Evolutionary conservation across 2,888 invertebrate genomes (phyloP).

Genomic region (Latrodectus elegans): DNA sequence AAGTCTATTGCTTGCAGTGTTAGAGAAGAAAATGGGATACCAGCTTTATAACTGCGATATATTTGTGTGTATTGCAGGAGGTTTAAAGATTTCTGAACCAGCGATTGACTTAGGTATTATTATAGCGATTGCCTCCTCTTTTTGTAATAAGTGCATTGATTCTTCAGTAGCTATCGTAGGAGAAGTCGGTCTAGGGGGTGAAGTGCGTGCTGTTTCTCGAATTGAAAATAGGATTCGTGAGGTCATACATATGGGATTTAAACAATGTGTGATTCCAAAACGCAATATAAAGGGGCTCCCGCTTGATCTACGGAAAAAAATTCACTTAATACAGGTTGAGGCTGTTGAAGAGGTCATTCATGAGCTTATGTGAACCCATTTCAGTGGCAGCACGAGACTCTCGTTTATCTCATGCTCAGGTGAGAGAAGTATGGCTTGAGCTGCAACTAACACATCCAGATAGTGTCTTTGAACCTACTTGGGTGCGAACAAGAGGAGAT

Average conservation of each 20-base stretch:
- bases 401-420: too few relatives aligned
- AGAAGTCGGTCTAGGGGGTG: background rate
- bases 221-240: background rate
- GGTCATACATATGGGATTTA: background rate
- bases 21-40: background rate
- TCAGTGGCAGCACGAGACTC: too few relatives aligned
- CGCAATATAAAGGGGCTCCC: background rate
- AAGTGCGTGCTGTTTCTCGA: background rate
- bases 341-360: too few relatives aligned
- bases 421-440: too few relatives aligned
- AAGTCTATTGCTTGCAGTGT: background rate
- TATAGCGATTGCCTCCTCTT: background rate
- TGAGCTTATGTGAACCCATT: too few relatives aligned
- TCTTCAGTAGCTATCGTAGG: background rate
- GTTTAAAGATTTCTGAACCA: background rate
- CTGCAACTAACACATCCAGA: too few relatives aligned
- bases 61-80: background rate
- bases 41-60: background rate
- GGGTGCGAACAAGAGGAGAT: too few relatives aligned
- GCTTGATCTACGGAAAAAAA: too few relatives aligned
- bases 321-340: too few relatives aligned
- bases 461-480: too few relatives aligned
- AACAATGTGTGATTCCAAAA: constrained; percentile 1
- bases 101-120: background rate
- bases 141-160: background rate